Conservation (phyloP, 1,140 invertebrate species). For the Drosophila leontia region DNA sequence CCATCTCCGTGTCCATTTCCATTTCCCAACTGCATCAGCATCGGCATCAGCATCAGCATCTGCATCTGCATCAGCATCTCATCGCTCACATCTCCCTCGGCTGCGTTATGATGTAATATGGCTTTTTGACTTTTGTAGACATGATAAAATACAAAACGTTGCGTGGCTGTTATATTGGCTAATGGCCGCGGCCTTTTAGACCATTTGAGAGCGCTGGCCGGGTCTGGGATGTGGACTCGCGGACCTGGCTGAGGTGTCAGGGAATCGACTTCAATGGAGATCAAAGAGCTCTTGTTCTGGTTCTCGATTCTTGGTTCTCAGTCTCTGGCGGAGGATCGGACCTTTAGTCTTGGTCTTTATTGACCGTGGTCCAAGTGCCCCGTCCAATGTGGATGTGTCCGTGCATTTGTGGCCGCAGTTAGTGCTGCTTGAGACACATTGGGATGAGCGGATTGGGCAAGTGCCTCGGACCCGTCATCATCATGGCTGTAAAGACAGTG, state of each 20-base stretch:
- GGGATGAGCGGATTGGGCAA: slow-evolving; percentile 46
- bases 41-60: slow-evolving; percentile 8
- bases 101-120: slow-evolving; percentile 80
- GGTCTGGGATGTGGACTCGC: slow-evolving; percentile 47
- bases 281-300: slow-evolving; percentile 71
- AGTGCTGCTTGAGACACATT: slow-evolving; percentile 54
- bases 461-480: slow-evolving; percentile 39
- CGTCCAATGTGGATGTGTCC: slow-evolving; percentile 45
- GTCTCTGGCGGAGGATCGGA: slow-evolving; percentile 4
- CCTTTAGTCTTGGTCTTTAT: slow-evolving; percentile 56
- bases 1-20: slow-evolving; percentile 21
- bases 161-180: slow-evolving; percentile 83
- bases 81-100: slow-evolving; percentile 46
- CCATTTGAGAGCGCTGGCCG: slow-evolving; percentile 62
- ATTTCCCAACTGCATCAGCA: slow-evolving; percentile 50
- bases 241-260: slow-evolving; percentile 33
- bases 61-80: slow-evolving; percentile 41
- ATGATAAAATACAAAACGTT: slow-evolving; percentile 84
- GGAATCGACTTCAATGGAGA: slow-evolving; percentile 59
- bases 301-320: slow-evolving; percentile 45
- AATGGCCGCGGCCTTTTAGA: slow-evolving; percentile 81
- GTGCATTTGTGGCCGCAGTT: slow-evolving; percentile 56
- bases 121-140: slow-evolving; percentile 83
- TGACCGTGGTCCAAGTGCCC: slow-evolving; percentile 58
- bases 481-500: background rate